These are phyloP conservation scores for Paelopatides confundens DNA, from an alignment of 53 echinoderm and acorn worm genomes.

Conservation along the genomic window DNA sequence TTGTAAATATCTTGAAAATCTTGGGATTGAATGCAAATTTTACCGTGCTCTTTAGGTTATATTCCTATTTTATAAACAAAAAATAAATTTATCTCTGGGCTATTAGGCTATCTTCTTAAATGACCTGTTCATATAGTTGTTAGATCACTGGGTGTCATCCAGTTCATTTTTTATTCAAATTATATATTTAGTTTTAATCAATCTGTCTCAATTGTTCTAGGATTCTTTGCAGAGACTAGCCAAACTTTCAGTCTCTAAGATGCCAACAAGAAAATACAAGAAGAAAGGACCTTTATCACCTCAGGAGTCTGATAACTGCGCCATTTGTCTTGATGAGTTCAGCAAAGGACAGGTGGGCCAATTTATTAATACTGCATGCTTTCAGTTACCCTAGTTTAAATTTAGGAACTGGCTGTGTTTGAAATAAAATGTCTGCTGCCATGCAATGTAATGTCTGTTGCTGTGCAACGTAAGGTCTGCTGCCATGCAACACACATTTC, in stretches of 20 bases:
- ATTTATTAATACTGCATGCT: neutral
- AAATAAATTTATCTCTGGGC: too few relatives aligned
- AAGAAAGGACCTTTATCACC: slow-evolving; percentile 65
- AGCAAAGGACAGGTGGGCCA: slow-evolving; percentile 80
- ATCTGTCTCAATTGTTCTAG: slow-evolving; percentile 23
- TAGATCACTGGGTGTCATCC: too few relatives aligned
- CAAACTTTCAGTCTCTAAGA: slow-evolving; percentile 81
- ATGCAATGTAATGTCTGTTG: neutral
- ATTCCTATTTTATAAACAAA: too few relatives aligned
- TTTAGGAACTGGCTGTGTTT: neutral
- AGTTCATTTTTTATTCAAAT: too few relatives aligned
- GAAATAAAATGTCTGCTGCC: neutral
- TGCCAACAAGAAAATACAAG: slow-evolving; percentile 93
- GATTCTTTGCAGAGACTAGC: slow-evolving; percentile 88
- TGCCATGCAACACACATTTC: too few relatives aligned
- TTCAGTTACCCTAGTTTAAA: neutral
- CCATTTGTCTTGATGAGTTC: slow-evolving; percentile 93
- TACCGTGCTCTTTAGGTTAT: neutral
- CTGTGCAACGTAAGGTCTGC: too few relatives aligned
- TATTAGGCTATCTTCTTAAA: too few relatives aligned
- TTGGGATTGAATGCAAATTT: neutral
- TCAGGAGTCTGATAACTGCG: slow-evolving; percentile 79
- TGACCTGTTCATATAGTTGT: too few relatives aligned
- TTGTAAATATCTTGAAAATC: too few relatives aligned
- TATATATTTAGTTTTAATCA: too few relatives aligned